Evolutionary conservation across 2,888 invertebrate genomes (phyloP), one percentile per base, ranked within the genome.

Genomic region (Hymenopus coronatus): DNA sequence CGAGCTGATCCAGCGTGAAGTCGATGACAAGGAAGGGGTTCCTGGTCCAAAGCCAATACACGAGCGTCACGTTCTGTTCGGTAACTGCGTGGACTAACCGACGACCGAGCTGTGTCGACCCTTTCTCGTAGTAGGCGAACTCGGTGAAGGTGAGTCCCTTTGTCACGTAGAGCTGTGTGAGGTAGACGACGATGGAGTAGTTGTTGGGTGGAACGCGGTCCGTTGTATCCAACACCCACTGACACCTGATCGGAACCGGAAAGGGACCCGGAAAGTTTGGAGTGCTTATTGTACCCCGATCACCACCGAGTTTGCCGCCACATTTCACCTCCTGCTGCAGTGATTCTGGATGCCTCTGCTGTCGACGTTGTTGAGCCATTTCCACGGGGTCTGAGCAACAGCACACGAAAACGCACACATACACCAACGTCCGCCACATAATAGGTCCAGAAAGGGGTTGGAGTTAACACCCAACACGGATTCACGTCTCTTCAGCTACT

Each of bases 221-320:
- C 90, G 96, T 96, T n/a, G 97, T 96, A 92, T 97, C 97, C 92
- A 98, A 97, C 89, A 98, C 95, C 98, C 98, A 98, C 91, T 96
- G 95, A 93, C 98, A 98, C 91, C 95, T 95, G 90, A 98, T 96
- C 27, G 98, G 98, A 83, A 97, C 96, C 9, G 95, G 94, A 93
- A 98, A 98, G 33, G 96, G 95, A 90, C 95, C 94, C 0, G 98
- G 98, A 92, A 98, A 98, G 92, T 96, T 96, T 0, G 98, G 98
- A 25, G 98, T 98, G 90, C 96, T 95, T 87, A 98, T 95, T 88
- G 96, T 93, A 82, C 98, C 98, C 85, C 95, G 94, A 7, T 95
- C 94, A 9, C 94, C 95, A 84, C 95, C 95, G 85, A 96, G 93
- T 28, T 94, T 94, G 20, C 96, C 96, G 2, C 97, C 97, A 92